Percentiles rank a stretch among this genome's conserved stretches.
phyloP scores from a whole-genome alignment of 2,797 vertebrate genomes.

The Poecilia velifera region DNA sequence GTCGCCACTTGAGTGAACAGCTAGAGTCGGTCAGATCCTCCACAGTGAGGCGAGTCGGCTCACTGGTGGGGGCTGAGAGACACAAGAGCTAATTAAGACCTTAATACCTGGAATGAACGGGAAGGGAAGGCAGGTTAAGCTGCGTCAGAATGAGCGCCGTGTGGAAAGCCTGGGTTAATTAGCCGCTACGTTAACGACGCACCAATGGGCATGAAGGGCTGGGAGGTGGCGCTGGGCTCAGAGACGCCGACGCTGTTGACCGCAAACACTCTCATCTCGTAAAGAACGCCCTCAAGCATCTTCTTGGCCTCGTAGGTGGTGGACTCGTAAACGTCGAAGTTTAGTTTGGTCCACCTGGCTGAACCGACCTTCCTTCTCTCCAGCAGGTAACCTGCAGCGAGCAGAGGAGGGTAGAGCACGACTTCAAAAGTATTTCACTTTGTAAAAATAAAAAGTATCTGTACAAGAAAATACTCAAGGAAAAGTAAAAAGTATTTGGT shows the following conservation, averaged over 20 bases:
- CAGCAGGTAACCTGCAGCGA: conserved; percentile 86
- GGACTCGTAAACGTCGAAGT: conserved; percentile 86
- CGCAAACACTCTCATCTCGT: conserved; percentile 91
- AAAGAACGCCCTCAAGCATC: conserved; percentile 91
- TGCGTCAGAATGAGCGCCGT: conserved; percentile 55
- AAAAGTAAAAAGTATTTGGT: too few species aligned
- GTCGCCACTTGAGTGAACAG: conserved; percentile 89
- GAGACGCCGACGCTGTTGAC: conserved; percentile 89
- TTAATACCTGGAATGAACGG: conserved; percentile 51
- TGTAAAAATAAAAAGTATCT: too few species aligned
- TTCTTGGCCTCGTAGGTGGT: conserved; percentile 86
- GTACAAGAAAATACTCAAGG: too few species aligned
- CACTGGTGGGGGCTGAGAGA: conserved; percentile 84
- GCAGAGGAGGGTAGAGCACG: neutral
- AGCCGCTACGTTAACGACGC: conserved; percentile 62
- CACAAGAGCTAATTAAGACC: conserved; percentile 61
- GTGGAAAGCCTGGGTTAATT: conserved; percentile 61
- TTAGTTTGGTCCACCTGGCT: conserved; percentile 89
- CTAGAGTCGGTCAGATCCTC: conserved; percentile 89
- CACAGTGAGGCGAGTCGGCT: conserved; percentile 84
- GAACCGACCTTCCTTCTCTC: conserved; percentile 90
- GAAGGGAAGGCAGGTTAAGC: conserved; percentile 55
- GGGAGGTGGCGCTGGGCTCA: conserved; percentile 85
- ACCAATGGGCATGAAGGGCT: conserved; percentile 96
- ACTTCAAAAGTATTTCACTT: too few species aligned